phyloP scores from a whole-genome alignment of 2,797 vertebrate species.

The Peromyscus attwateri region DNA sequence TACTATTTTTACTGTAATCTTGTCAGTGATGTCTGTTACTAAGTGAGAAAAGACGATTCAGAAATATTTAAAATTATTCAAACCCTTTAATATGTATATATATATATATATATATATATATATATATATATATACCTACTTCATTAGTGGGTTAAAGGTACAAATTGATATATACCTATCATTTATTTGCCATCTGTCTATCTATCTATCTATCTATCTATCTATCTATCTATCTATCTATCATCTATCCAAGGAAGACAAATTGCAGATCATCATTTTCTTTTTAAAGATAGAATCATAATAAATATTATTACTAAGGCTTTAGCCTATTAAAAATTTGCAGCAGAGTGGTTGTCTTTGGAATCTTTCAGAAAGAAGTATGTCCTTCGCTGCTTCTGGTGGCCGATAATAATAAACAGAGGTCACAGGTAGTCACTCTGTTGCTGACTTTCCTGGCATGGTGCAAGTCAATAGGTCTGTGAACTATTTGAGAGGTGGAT shows the following conservation, averaged over 20 bases:
- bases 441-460: neutral
- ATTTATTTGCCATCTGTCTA: neutral
- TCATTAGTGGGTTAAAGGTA: neutral
- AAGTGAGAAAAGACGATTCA: neutral
- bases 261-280: neutral
- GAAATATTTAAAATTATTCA: constrained; percentile 22
- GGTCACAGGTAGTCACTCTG: neutral
- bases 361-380: neutral
- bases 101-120: no score
- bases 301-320: neutral
- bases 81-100: neutral
- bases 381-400: neutral
- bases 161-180: neutral
- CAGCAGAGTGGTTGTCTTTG: neutral
- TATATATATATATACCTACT: neutral
- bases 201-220: neutral
- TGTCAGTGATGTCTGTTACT: neutral
- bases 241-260: neutral
- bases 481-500: constrained; percentile 17
- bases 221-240: neutral
- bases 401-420: neutral
- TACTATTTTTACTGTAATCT: neutral
- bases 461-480: constrained; percentile 3
- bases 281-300: neutral
- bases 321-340: neutral